A percentile compares a stretch with the other conserved stretches of the same genome.
Evolutionary conservation across 1,140 invertebrate species (phyloP).

Genomic region (Cherax destructor): DNA sequence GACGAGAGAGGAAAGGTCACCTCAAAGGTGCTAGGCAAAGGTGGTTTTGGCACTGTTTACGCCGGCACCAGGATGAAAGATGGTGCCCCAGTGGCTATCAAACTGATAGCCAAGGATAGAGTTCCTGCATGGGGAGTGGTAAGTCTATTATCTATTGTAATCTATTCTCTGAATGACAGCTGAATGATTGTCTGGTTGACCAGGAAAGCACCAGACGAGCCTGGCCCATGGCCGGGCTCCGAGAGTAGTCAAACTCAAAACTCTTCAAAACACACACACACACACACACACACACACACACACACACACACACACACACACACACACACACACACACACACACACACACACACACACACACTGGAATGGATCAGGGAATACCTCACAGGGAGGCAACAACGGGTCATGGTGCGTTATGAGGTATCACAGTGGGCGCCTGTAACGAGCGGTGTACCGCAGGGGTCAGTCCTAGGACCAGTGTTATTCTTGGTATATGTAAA

Average conservation of each 20-base stretch:
- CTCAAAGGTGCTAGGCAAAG: conserved; percentile 77
- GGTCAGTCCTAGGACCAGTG: too few relatives aligned
- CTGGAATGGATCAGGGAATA: neutral
- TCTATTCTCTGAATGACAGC: too few relatives aligned
- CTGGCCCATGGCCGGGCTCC: too few relatives aligned
- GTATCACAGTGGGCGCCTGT: too few relatives aligned
- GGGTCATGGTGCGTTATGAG: too few relatives aligned
- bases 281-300: neutral
- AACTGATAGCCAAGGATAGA: conserved; percentile 80
- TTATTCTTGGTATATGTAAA: too few relatives aligned
- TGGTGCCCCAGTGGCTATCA: conserved; percentile 80
- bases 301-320: neutral
- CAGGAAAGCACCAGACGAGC: too few relatives aligned
- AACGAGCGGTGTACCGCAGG: too few relatives aligned
- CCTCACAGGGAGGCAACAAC: too few relatives aligned
- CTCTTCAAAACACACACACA: too few relatives aligned
- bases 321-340: conserved; percentile 17
- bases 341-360: neutral
- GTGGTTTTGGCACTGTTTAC: conserved; percentile 80
- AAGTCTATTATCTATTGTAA: conserved; percentile 62
- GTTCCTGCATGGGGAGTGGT: conserved; percentile 81
- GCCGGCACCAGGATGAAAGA: conserved; percentile 76
- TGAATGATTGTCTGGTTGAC: too few relatives aligned
- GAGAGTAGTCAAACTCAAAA: too few relatives aligned
- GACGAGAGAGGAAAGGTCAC: conserved; percentile 72